Evolutionary conservation across 92 coral and sea anemone species (phyloP).

Genomic region (Heliopora coerulea): DNA sequence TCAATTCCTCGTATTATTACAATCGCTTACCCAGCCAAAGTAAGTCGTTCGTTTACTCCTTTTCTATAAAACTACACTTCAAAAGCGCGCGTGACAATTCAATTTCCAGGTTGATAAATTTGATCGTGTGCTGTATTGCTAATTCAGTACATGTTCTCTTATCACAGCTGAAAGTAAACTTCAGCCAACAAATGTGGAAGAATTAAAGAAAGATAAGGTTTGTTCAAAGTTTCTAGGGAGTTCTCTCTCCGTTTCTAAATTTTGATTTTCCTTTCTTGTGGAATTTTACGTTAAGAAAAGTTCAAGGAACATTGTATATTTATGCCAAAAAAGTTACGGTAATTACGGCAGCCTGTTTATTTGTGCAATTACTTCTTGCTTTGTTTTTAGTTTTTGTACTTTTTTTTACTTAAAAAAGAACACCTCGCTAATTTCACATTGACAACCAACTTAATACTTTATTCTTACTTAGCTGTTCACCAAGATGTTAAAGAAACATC

Average conservation of each 20-base stretch:
- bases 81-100: no score
- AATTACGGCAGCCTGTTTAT: no score
- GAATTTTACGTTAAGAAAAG: not conserved
- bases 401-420: no score
- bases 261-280: not conserved
- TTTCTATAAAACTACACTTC: no score
- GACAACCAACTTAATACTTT: not conserved
- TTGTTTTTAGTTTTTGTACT: no score
- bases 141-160: no score
- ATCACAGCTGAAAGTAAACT: constrained; percentile 72
- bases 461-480: constrained; percentile 58
- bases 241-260: not conserved
- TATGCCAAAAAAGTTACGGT: no score
- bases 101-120: no score
- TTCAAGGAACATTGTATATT: no score
- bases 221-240: not conserved
- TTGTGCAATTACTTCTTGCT: no score
- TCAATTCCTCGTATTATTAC: constrained; percentile 20
- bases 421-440: no score
- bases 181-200: constrained; percentile 73
- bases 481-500: constrained; percentile 75
- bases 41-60: not conserved
- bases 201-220: constrained; percentile 90
- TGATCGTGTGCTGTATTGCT: no score
- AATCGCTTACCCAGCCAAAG: constrained; percentile 27